Percentiles rank a stretch among this genome's conserved stretches.
Conservation (phyloP, 92 coral and sea anemone species). For the Zoanthus gigantus region DNA sequence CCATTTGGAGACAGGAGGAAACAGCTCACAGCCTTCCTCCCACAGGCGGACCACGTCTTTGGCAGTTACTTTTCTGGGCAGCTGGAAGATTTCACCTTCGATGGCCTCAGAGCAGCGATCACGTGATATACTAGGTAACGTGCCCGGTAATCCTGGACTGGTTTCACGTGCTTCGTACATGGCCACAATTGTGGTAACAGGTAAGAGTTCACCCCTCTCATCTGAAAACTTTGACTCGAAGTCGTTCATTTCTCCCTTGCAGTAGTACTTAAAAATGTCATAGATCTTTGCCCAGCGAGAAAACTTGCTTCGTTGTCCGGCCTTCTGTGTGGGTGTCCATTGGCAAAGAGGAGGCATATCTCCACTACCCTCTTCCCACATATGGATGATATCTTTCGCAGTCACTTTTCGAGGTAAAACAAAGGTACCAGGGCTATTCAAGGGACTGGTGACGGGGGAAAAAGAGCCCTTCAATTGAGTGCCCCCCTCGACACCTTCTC, state of each 20-base stretch:
- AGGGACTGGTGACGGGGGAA: conserved; percentile 41
- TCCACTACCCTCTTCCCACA: conserved; percentile 94
- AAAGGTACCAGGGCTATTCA: conserved; percentile 62
- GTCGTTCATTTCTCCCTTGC: conserved; percentile 79
- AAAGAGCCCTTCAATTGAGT: conserved; percentile 27
- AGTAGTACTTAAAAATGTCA: conserved; percentile 96
- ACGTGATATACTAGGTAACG: conserved; percentile 48
- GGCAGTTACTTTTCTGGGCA: conserved; percentile 97
- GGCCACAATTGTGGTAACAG: conserved; percentile 96
- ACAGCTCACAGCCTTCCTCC: conserved; percentile 96
- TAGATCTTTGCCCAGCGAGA: conserved; percentile 99
- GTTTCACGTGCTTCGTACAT: conserved; percentile 96
- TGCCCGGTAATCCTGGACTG: conserved; percentile 62
- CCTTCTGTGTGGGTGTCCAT: conserved; percentile 96
- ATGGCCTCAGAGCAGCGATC: conserved; percentile 55
- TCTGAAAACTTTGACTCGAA: conserved; percentile 90
- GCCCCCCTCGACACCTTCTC: neutral
- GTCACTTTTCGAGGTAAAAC: conserved; percentile 94
- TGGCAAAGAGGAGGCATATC: conserved; percentile 88
- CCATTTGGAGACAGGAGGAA: conserved; percentile 95
- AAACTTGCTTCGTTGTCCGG: conserved; percentile 97
- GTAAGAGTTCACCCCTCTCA: conserved; percentile 90
- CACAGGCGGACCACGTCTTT: conserved; percentile 94
- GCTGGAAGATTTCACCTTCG: conserved; percentile 79
- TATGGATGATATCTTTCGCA: conserved; percentile 90